Evolutionary conservation across 1,140 invertebrate species (phyloP).

Genomic region (Calliphora vicina): DNA sequence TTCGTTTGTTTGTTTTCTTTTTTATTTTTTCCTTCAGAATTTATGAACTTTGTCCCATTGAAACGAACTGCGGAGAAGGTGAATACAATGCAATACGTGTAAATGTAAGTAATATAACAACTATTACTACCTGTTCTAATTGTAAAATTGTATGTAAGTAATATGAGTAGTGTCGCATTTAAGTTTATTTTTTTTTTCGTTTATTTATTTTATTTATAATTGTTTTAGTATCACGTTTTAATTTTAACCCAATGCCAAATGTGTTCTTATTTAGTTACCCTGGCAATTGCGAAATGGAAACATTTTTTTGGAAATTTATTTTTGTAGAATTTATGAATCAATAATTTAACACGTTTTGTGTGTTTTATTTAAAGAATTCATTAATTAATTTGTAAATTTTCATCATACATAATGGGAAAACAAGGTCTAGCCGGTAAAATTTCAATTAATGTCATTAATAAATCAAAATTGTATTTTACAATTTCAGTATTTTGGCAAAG

Average conservation of each 20-base stretch:
- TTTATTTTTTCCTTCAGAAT: constrained; percentile 43
- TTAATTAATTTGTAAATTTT: no score
- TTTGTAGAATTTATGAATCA: not conserved
- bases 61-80: constrained; percentile 57
- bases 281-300: no score
- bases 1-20: not conserved
- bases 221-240: not conserved
- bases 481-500: no score
- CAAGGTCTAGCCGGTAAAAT: no score
- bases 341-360: not conserved
- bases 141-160: not conserved
- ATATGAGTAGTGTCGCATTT: not conserved
- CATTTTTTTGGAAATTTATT: not conserved
- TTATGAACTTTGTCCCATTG: constrained; percentile 58
- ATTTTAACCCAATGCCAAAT: not conserved
- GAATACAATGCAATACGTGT: constrained; percentile 58
- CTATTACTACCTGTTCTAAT: not conserved
- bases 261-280: no score
- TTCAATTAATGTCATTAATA: no score
- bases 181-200: not conserved
- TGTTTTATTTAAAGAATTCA: not conserved
- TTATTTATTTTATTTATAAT: not conserved
- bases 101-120: constrained; percentile 50
- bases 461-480: no score
- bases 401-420: no score